phyloP scores from a whole-genome alignment of 1,140 invertebrate genomes.

The Formica exsecta region DNA sequence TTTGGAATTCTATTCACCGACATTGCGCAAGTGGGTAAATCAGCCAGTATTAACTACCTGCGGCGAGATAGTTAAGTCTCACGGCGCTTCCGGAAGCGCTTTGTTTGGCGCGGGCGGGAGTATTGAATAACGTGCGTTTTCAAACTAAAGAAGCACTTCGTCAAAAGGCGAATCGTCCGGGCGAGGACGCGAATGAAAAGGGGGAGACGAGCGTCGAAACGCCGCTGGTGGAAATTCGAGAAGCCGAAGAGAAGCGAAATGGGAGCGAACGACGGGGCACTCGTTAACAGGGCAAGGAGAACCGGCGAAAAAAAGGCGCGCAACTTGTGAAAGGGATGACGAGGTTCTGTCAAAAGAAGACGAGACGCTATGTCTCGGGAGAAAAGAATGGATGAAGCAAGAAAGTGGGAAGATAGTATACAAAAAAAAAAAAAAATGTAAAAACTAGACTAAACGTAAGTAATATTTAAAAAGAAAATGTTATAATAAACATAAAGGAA shows the following conservation, averaged over 20 bases:
- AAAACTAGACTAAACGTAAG: not conserved
- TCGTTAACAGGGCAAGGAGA: slow-evolving; percentile 59
- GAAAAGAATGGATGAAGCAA: not conserved
- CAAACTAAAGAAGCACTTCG: slow-evolving; percentile 86
- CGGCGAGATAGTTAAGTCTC: slow-evolving; percentile 70
- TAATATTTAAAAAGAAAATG: not conserved
- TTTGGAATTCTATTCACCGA: not conserved
- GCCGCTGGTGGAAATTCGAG: slow-evolving; percentile 79
- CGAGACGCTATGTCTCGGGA: not conserved
- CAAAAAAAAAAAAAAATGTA: not conserved
- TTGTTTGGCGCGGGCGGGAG: slow-evolving; percentile 77
- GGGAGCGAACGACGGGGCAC: slow-evolving; percentile 76
- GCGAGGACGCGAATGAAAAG: slow-evolving; percentile 79
- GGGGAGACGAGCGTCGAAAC: slow-evolving; percentile 72
- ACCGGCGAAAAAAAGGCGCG: slow-evolving; percentile 44
- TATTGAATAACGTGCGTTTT: slow-evolving; percentile 84
- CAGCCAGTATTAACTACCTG: slow-evolving; percentile 70
- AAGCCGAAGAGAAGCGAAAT: slow-evolving; percentile 75
- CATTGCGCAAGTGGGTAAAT: slow-evolving; percentile 41
- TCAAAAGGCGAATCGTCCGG: slow-evolving; percentile 84
- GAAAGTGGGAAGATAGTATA: not conserved
- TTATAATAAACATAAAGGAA: not conserved
- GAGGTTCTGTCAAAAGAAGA: slow-evolving; percentile 49
- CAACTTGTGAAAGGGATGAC: slow-evolving; percentile 50
- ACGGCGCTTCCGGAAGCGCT: slow-evolving; percentile 81